These are phyloP conservation scores for Rhineura floridana DNA, from an alignment of 2,113 vertebrate genomes.

Conservation along the genomic window DNA sequence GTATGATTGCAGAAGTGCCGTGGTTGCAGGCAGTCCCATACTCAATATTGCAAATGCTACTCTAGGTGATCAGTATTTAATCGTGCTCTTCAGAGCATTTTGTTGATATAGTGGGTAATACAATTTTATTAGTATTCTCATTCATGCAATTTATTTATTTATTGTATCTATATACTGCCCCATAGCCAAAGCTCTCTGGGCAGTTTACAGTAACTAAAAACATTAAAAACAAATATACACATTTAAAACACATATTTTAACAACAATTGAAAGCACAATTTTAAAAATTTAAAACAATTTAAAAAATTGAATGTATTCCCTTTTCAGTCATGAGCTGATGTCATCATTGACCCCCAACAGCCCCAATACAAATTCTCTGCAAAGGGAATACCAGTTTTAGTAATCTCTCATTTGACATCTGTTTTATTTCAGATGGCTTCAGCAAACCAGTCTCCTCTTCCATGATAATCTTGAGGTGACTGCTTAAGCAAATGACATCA, in stretches of 20 bases:
- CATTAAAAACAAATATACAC: too few relatives aligned
- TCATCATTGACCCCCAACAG: constrained; percentile 32
- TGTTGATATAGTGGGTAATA: constrained; percentile 37
- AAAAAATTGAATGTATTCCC: constrained; percentile 54
- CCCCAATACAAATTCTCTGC: neutral
- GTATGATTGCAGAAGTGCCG: neutral
- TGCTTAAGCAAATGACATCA: constrained; percentile 61
- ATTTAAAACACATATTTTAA: too few relatives aligned
- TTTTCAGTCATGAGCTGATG: constrained; percentile 14
- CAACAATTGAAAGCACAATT: too few relatives aligned
- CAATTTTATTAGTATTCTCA: constrained; percentile 40
- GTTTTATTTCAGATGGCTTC: constrained; percentile 59
- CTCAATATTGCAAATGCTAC: constrained; percentile 26
- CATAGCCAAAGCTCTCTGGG: too few relatives aligned
- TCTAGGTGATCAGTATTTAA: neutral
- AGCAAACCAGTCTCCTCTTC: constrained; percentile 50
- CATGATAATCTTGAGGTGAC: constrained; percentile 52
- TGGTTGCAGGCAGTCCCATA: neutral
- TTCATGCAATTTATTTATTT: too few relatives aligned
- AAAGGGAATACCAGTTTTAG: constrained; percentile 25
- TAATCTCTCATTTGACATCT: constrained; percentile 62
- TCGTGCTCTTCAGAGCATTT: constrained; percentile 34
- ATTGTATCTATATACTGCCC: too few relatives aligned
- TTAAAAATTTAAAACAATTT: too few relatives aligned
- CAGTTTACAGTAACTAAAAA: too few relatives aligned